Percentiles rank a stretch among this genome's conserved stretches.
Conservation (phyloP, 2,113 vertebrate genomes). For the Crotophaga sulcirostris region DNA sequence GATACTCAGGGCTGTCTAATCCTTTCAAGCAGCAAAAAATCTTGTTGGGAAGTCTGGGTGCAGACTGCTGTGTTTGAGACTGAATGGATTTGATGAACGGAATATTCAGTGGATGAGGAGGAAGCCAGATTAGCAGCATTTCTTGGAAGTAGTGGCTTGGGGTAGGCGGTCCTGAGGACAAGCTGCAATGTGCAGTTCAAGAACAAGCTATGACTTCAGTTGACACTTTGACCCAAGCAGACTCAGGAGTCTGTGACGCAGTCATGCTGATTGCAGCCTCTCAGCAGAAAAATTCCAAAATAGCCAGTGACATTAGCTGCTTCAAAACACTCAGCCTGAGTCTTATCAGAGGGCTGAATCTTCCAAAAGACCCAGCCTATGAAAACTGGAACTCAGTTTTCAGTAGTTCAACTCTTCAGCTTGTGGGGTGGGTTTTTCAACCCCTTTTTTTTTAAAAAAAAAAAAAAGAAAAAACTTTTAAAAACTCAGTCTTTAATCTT, state of each 20-base stretch:
- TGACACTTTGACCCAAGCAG: neutral
- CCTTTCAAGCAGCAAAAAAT: neutral
- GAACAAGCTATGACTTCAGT: neutral
- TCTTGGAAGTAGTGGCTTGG: neutral
- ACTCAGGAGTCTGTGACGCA: neutral
- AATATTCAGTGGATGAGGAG: neutral
- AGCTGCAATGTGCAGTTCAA: neutral
- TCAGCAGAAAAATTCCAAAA: neutral
- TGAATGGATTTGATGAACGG: neutral
- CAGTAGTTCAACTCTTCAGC: neutral
- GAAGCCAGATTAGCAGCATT: neutral
- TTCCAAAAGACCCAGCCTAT: neutral
- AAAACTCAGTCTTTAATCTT: neutral
- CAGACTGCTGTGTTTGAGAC: neutral
- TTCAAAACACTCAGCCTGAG: neutral
- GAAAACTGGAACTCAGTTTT: neutral
- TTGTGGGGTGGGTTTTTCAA: neutral
- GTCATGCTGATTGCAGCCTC: neutral
- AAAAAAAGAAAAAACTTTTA: neutral
- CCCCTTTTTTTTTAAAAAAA: neutral
- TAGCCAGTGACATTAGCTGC: neutral
- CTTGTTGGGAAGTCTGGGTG: neutral
- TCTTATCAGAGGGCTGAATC: neutral
- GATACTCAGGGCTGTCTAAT: neutral
- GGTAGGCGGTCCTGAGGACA: rapidly evolving